Evolutionary conservation across 1,140 invertebrate species (phyloP).

Genomic region (Caenorhabditis latens): DNA sequence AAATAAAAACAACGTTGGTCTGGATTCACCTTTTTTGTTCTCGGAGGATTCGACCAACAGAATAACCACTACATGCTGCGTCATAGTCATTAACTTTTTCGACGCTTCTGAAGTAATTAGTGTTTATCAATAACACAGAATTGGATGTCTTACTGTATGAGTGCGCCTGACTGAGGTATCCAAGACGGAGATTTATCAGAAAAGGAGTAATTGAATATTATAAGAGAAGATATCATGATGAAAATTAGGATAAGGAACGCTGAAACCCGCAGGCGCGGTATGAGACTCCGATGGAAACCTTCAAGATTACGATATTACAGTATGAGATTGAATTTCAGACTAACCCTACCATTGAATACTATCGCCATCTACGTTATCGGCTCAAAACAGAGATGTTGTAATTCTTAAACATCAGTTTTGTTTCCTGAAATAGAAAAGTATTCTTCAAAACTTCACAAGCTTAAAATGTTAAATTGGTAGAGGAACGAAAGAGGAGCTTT

Average conservation of each 20-base stretch:
- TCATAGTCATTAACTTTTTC: constrained; percentile 18
- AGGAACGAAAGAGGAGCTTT: too few relatives aligned
- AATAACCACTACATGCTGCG: constrained; percentile 33
- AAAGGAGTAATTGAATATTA: neutral
- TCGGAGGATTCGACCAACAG: constrained; percentile 7
- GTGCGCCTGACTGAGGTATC: neutral
- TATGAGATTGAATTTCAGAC: neutral
- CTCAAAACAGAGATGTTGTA: neutral
- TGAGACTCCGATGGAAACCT: neutral
- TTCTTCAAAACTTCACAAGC: too few relatives aligned
- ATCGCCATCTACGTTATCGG: constrained; percentile 39
- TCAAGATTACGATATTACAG: neutral
- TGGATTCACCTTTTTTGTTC: constrained; percentile 18
- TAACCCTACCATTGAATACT: neutral
- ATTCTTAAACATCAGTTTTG: neutral
- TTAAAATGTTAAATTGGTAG: too few relatives aligned
- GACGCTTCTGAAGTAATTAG: neutral
- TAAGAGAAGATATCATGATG: neutral
- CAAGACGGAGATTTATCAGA: neutral
- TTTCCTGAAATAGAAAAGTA: neutral
- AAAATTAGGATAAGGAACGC: neutral
- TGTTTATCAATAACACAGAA: neutral
- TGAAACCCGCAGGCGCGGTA: neutral
- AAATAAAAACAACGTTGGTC: neutral
- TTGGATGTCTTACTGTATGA: neutral